A percentile compares a stretch with the other conserved stretches of the same genome.
These are phyloP conservation scores for Drosophila pruinosa DNA, from an alignment of 1,140 invertebrate species.

Conservation along the genomic window DNA sequence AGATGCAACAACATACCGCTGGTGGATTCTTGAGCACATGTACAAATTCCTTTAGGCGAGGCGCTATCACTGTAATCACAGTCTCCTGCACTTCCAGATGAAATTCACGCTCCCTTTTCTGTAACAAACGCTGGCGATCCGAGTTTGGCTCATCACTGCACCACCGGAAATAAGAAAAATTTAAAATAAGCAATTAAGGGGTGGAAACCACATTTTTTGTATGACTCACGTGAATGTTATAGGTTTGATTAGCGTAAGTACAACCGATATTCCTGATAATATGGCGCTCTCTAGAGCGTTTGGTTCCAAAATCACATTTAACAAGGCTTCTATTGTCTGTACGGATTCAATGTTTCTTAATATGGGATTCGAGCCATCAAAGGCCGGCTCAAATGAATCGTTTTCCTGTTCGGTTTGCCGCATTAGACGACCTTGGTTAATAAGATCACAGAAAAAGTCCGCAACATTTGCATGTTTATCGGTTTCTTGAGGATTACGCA, in stretches of 20 bases:
- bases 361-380: constrained; percentile 77
- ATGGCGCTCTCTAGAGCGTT: constrained; percentile 89
- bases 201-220: not conserved
- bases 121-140: constrained; percentile 68
- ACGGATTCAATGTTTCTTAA: constrained; percentile 73
- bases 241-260: constrained; percentile 88
- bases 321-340: constrained; percentile 84
- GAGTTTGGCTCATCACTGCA: constrained; percentile 77
- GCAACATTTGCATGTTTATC: constrained; percentile 91
- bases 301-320: constrained; percentile 88
- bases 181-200: not conserved
- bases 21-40: constrained; percentile 89
- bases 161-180: constrained; percentile 44
- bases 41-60: constrained; percentile 89
- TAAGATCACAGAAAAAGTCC: constrained; percentile 92
- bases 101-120: constrained; percentile 83
- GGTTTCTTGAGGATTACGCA: constrained; percentile 89
- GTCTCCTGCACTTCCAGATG: constrained; percentile 85
- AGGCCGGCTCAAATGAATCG: constrained; percentile 78
- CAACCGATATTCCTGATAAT: constrained; percentile 90
- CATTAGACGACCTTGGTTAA: constrained; percentile 88
- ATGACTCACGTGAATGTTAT: constrained; percentile 72
- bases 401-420: constrained; percentile 85
- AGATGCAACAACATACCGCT: constrained; percentile 84
- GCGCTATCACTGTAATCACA: constrained; percentile 86